A percentile compares a stretch with the other conserved stretches of the same genome.
phyloP scores from a whole-genome alignment of 2,113 vertebrate genomes.

The Paradisaea rubra region DNA sequence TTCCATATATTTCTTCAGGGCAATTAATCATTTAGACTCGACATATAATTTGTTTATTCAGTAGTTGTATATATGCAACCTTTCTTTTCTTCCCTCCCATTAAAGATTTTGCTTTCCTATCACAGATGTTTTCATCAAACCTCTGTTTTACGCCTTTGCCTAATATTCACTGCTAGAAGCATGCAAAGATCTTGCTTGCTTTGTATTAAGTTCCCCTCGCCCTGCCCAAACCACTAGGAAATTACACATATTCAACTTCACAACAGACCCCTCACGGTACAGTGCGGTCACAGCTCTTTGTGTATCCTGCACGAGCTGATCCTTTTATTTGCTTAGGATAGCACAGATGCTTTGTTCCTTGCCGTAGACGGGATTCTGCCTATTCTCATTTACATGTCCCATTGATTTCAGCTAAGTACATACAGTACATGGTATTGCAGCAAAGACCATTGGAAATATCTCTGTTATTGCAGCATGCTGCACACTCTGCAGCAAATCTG shows the following conservation, averaged over 20 bases:
- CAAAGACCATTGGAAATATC: conserved; percentile 20
- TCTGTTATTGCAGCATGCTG: conserved; percentile 46
- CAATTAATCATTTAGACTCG: conserved; percentile 16
- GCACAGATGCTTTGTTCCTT: conserved; percentile 56
- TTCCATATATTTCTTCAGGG: conserved; percentile 8
- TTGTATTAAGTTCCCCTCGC: not conserved
- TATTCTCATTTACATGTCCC: conserved; percentile 64
- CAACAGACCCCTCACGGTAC: conserved; percentile 24
- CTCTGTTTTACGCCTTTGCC: not conserved
- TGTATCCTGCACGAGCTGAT: conserved; percentile 41
- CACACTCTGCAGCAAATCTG: conserved; percentile 52
- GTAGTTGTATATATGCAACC: not conserved
- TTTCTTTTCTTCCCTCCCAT: conserved; percentile 1
- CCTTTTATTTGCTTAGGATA: conserved; percentile 71
- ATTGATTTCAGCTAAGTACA: conserved; percentile 64
- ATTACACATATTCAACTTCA: conserved; percentile 12
- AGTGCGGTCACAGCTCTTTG: conserved; percentile 57
- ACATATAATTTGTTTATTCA: conserved; percentile 36
- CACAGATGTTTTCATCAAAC: not conserved
- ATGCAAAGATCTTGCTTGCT: not conserved
- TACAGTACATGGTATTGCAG: conserved; percentile 49
- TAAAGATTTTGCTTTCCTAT: conserved; percentile 18
- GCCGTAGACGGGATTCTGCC: conserved; percentile 54
- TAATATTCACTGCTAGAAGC: not conserved
- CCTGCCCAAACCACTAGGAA: not conserved